A percentile compares a stretch with the other conserved stretches of the same genome.
Conservation (phyloP, 2,888 invertebrate genomes). For the Amiota communis region DNA sequence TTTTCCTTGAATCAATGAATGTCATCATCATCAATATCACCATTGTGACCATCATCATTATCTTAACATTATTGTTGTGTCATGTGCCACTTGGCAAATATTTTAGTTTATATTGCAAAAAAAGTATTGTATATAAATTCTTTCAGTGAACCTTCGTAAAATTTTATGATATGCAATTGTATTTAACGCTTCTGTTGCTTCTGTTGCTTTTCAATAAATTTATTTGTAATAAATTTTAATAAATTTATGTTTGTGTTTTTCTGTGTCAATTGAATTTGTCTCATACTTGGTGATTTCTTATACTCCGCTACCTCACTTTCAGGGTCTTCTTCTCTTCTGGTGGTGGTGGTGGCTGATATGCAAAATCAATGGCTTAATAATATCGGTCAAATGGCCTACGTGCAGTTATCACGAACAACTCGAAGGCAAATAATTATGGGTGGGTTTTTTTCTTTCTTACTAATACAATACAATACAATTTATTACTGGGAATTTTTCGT, state of each 20-base stretch:
- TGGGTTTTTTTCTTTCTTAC: slow-evolving; percentile 4
- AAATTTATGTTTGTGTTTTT: slow-evolving; percentile 22
- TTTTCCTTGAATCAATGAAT: neutral
- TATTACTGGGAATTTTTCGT: neutral
- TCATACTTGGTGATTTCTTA: neutral
- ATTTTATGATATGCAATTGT: slow-evolving; percentile 13
- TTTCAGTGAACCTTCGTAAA: slow-evolving; percentile 9
- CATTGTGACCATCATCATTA: neutral
- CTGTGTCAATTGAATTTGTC: slow-evolving; percentile 24
- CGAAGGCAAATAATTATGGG: slow-evolving; percentile 1
- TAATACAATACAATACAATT: neutral
- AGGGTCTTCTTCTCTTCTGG: neutral
- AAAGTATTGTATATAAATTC: neutral
- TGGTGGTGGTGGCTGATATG: slow-evolving; percentile 1
- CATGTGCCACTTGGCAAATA: slow-evolving; percentile 12
- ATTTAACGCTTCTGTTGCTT: neutral
- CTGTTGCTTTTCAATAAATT: slow-evolving; percentile 17
- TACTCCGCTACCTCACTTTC: neutral
- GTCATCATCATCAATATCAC: neutral
- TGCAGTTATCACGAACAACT: neutral
- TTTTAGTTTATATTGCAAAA: neutral
- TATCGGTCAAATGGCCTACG: slow-evolving; percentile 23
- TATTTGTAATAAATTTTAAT: slow-evolving; percentile 29
- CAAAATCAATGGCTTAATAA: neutral
- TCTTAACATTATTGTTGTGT: neutral